phyloP scores from a whole-genome alignment of 2,797 vertebrate genomes.

The Centropyge bicolor region DNA sequence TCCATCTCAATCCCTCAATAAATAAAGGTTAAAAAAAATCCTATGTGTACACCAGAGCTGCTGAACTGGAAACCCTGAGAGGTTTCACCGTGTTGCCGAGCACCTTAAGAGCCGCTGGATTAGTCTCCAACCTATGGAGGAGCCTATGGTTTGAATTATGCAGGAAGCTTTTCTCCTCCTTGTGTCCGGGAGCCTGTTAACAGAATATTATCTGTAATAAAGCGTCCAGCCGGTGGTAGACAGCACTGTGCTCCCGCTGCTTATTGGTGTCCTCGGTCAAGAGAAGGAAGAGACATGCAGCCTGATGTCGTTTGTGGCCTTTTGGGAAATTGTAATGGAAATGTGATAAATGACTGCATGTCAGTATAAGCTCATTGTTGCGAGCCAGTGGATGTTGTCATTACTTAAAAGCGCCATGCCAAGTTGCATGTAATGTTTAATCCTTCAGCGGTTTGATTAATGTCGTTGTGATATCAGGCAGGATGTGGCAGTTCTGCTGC shows the following conservation, averaged over 20 bases:
- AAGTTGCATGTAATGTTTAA: constrained; percentile 52
- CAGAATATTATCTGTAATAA: constrained; percentile 13
- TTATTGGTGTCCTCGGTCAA: constrained; percentile 29
- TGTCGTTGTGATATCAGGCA: constrained; percentile 42
- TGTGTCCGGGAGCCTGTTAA: constrained; percentile 3
- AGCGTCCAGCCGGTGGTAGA: neutral
- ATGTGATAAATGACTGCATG: constrained; percentile 61
- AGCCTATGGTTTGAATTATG: constrained; percentile 16
- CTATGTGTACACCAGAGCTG: neutral
- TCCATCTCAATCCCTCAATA: neutral
- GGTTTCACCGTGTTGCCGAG: neutral
- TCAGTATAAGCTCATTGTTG: constrained; percentile 53
- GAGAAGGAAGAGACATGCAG: constrained; percentile 28
- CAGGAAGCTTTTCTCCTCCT: constrained; percentile 11
- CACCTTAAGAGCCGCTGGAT: neutral
- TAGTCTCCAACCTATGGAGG: neutral
- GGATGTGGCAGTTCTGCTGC: constrained; percentile 9
- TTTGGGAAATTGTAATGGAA: constrained; percentile 58
- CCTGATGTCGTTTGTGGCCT: constrained; percentile 34
- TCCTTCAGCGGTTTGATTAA: constrained; percentile 61
- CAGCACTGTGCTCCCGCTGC: constrained; percentile 1
- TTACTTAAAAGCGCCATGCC: constrained; percentile 49
- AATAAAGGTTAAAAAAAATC: neutral
- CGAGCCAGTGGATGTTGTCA: constrained; percentile 54
- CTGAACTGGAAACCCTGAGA: constrained; percentile 12